These are phyloP conservation scores for Cecropterus lyciades DNA, from an alignment of 1,140 invertebrate genomes.

Conservation along the genomic window DNA sequence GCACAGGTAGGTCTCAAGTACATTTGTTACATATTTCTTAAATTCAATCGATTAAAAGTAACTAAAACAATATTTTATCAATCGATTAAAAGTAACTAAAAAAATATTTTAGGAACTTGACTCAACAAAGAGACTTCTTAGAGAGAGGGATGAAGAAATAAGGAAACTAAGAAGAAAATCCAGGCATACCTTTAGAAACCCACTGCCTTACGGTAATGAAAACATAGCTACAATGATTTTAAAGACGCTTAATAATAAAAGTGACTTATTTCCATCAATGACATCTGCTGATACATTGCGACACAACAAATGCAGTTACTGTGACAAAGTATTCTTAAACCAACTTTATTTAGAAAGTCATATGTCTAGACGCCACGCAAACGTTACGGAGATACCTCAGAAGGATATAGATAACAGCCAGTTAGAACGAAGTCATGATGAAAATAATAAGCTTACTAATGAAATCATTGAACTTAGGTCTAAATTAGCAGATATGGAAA, in stretches of 20 bases:
- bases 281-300: constrained; percentile 56
- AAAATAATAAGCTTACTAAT: constrained; percentile 75
- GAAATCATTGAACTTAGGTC: constrained; percentile 73
- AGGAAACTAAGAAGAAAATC: constrained; percentile 70
- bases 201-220: constrained; percentile 71
- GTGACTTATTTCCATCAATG: constrained; percentile 57
- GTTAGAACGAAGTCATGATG: constrained; percentile 37
- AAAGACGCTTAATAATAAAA: constrained; percentile 69
- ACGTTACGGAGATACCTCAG: constrained; percentile 57
- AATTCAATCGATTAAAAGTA: too few relatives aligned
- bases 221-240: constrained; percentile 78
- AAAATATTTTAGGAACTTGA: constrained; percentile 71
- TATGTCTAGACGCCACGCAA: constrained; percentile 79
- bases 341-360: constrained; percentile 85
- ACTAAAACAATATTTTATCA: too few relatives aligned
- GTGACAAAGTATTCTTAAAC: constrained; percentile 85
- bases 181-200: constrained; percentile 56
- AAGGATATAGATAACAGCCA: constrained; percentile 50
- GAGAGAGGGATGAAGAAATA: constrained; percentile 77
- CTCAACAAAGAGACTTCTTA: constrained; percentile 66
- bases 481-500: constrained; percentile 75
- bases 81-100: too few relatives aligned
- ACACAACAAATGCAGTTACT: constrained; percentile 83
- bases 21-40: too few relatives aligned
- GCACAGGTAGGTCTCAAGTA: constrained; percentile 81